Conservation (phyloP, 2,888 invertebrate genomes). For the Leptinotarsa tumamoca region DNA sequence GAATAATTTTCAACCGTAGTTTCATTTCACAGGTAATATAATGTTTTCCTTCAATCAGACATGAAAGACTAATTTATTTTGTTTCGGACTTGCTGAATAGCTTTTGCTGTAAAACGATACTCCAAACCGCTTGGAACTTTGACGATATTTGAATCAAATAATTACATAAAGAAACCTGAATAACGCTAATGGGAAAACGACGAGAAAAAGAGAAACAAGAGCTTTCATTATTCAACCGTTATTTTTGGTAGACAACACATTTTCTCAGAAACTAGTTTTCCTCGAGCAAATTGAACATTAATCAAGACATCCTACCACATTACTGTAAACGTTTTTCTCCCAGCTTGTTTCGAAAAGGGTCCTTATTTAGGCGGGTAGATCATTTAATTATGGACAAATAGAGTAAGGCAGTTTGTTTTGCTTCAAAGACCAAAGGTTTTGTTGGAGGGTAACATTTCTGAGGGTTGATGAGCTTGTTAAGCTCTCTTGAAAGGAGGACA, state of each 20-base stretch:
- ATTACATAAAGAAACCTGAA: neutral
- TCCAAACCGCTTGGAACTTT: neutral
- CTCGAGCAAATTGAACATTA: conserved; percentile 33
- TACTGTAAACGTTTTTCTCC: conserved; percentile 18
- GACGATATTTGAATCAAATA: neutral
- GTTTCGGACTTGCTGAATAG: too few species aligned
- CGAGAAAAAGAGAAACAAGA: neutral
- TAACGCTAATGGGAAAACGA: neutral
- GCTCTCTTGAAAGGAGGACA: neutral
- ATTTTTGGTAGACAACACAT: conserved; percentile 1
- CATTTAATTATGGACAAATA: conserved; percentile 4
- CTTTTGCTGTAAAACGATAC: too few species aligned
- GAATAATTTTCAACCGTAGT: too few species aligned
- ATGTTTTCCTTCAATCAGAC: too few species aligned
- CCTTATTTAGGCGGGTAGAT: conserved; percentile 10
- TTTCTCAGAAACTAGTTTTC: conserved; percentile 25
- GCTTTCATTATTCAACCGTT: neutral
- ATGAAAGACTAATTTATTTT: too few species aligned
- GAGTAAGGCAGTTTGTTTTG: neutral
- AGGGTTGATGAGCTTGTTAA: neutral
- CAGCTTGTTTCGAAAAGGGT: conserved; percentile 27
- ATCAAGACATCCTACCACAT: conserved; percentile 30
- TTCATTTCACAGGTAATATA: too few species aligned
- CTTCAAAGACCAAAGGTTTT: neutral
- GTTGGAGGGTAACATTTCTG: neutral